These are phyloP conservation scores for Drosophila punjabiensis DNA, from an alignment of 1,140 invertebrate genomes.

Conservation along the genomic window DNA sequence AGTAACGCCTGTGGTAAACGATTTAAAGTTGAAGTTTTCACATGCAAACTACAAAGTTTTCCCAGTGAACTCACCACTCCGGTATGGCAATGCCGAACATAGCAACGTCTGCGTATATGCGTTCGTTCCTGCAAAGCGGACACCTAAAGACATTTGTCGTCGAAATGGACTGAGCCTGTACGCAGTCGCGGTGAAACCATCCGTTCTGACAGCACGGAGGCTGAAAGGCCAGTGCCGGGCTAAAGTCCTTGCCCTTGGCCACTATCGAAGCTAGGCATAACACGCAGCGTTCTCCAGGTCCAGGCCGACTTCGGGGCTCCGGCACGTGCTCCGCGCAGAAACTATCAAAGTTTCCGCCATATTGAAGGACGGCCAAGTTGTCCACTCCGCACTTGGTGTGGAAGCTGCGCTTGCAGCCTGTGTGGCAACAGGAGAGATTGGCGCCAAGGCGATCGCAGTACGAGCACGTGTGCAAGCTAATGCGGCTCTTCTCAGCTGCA, in stretches of 20 bases:
- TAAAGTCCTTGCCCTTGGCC: neutral
- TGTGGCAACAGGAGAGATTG: neutral
- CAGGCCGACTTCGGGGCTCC: neutral
- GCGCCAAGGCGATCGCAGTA: neutral
- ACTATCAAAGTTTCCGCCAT: neutral
- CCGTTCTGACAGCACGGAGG: neutral
- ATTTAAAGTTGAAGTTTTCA: neutral
- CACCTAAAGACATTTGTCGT: neutral
- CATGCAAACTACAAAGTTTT: neutral
- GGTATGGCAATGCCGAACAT: neutral
- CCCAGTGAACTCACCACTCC: neutral
- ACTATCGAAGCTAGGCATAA: neutral
- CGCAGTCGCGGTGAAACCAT: neutral
- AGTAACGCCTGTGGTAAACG: neutral
- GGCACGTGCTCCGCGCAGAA: neutral
- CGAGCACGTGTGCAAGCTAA: neutral
- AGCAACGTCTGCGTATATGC: neutral
- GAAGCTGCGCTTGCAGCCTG: neutral
- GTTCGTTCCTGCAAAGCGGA: neutral
- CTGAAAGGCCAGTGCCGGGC: neutral
- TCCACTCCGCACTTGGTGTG: neutral
- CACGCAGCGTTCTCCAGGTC: neutral
- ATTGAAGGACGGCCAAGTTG: neutral
- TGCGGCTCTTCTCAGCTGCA: neutral
- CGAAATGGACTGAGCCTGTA: rapidly evolving